Percentiles rank a stretch among this genome's conserved stretches.
Conservation (phyloP, 2,113 vertebrate genomes). For the Xiphias gladius region DNA sequence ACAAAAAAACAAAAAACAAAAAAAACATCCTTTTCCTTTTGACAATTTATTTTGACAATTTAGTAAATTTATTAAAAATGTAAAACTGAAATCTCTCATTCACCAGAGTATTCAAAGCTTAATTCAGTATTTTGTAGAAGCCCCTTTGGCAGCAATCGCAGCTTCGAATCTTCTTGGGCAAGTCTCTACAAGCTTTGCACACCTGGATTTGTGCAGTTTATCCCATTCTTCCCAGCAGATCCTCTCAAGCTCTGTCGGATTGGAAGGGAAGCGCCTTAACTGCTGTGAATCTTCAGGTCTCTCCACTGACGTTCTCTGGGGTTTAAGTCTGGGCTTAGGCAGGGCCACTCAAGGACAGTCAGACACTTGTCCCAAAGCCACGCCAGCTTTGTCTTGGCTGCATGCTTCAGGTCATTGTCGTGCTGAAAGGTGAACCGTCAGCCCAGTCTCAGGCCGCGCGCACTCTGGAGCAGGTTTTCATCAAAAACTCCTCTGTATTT, state of each 20-base stretch:
- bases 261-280: background rate
- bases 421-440: too few relatives aligned
- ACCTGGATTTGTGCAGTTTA: background rate
- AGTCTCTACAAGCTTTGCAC: background rate
- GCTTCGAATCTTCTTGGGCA: background rate
- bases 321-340: background rate
- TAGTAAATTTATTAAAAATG: background rate
- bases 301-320: background rate
- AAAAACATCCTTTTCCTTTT: too few relatives aligned
- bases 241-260: background rate
- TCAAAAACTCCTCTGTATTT: background rate
- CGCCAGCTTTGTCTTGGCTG: background rate
- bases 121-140: background rate
- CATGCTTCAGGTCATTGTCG: too few relatives aligned
- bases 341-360: background rate
- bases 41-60: background rate
- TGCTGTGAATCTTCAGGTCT: background rate
- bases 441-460: too few relatives aligned
- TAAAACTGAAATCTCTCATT: background rate
- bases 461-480: too few relatives aligned
- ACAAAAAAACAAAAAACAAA: too few relatives aligned
- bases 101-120: background rate
- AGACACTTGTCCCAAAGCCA: background rate
- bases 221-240: background rate
- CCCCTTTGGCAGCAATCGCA: background rate